Evolutionary conservation across 2,113 vertebrate genomes (phyloP), one percentile per base, ranked within the genome.

Genomic region (Pampusana beccarii): DNA sequence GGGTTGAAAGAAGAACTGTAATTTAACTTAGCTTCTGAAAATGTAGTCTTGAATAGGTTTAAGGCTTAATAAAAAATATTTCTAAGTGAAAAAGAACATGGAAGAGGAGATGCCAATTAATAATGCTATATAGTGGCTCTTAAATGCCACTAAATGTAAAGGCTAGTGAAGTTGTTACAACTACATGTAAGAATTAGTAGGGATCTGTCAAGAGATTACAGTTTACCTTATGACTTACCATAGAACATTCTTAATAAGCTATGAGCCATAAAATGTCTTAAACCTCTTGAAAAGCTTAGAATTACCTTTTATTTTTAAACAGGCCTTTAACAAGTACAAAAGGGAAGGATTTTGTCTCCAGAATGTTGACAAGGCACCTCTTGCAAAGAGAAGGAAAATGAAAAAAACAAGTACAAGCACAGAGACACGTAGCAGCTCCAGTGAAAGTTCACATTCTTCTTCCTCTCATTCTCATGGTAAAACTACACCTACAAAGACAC

Each of bases 271-370:
- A n/a, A 61, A n/a, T 69, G 29, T 83, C 62, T 89, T 86, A 64
- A 67, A 54, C 48, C 6, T 90, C 16, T 78, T 92, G 65, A 38
- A 93, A 88, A 91, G 57, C 60, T 91, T 79, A 11, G 12, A 38
- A 77, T 75, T 40, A 6, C 72, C 31, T 86, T 89, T 88, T 84
- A 42, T 80, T 90, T 94, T 89, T 33, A 91, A 66, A 36, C 95
- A 99, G 99, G 99, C 99, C 79, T 99, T 99, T 96, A 99, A 99
- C 98, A 99, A 99, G 93, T 99, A 99, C 92, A 99, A 99, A 97
- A 98, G 99, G 67, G 99, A 99, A 97, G 99, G 99, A 34, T 99
- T 99, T 97, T 99, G 99, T 92, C 98, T 99, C 33, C 99, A 99
- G 97, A 99, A 99, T 13, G 99, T 99, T 77, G 99, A 99, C 81